These are phyloP conservation scores for Perca flavescens DNA, from an alignment of 2,113 vertebrate genomes.

Conservation along the genomic window DNA sequence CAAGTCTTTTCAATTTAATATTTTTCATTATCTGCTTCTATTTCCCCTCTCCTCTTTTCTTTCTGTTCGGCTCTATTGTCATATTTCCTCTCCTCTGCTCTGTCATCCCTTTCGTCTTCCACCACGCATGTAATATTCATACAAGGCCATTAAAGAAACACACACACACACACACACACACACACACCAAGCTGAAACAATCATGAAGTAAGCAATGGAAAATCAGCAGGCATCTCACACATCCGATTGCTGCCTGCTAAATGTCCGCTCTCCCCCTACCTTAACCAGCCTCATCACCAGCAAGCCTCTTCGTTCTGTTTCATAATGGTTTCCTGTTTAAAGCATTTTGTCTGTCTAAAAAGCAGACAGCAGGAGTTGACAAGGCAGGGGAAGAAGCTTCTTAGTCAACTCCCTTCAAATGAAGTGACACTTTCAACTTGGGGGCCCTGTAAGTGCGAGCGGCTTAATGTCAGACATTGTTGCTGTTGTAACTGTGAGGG, in stretches of 20 bases:
- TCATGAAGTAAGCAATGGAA: conserved; percentile 66
- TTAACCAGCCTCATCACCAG: not conserved
- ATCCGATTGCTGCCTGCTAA: conserved; percentile 21
- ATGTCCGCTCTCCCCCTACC: not conserved
- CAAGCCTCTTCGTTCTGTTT: not conserved
- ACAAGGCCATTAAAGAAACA: conserved; percentile 61
- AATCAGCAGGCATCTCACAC: conserved; percentile 23
- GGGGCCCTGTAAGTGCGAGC: conserved; percentile 36
- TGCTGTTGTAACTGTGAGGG: conserved; percentile 40
- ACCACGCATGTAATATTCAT: conserved; percentile 74
- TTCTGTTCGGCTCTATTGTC: conserved; percentile 29
- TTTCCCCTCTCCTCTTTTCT: conserved; percentile 5
- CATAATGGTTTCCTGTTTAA: not conserved
- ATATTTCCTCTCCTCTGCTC: conserved; percentile 29
- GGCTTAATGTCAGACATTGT: conserved; percentile 73
- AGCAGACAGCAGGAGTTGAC: conserved; percentile 16
- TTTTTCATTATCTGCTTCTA: conserved; percentile 37
- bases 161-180: conserved; percentile 30
- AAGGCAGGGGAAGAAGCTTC: conserved; percentile 28
- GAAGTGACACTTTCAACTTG: conserved; percentile 67
- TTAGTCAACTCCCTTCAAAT: conserved; percentile 49
- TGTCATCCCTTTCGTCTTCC: conserved; percentile 55
- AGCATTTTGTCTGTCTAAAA: not conserved
- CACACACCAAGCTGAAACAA: conserved; percentile 36
- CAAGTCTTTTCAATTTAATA: conserved; percentile 54